Base-by-base conservation (phyloP, 2,797 vertebrate species). In the Glossophaga mutica region DNA sequence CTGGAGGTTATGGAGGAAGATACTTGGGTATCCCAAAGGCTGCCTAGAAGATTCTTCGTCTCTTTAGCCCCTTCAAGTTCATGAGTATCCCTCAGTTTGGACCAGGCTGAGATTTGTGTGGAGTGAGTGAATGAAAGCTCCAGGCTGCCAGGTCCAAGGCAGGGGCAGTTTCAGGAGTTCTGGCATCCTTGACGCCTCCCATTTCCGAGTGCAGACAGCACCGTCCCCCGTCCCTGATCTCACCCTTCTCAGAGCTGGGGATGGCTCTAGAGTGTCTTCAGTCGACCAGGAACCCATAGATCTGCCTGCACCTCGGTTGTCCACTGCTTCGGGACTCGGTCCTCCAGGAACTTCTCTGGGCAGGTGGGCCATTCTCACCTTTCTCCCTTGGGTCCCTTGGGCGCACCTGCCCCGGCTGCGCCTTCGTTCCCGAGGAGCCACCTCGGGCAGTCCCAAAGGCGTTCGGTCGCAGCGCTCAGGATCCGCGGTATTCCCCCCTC, bases 381-480 rank as follows among this genome's bases (percentile, higher is more conserved):
- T 5, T 48, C 42, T 42, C 65, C 77, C 78, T 46, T 0, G 44
- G 83, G 79, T 68, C 55, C 67, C 85, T 18, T 1, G 94, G 94
- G 73, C 44, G 81, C 57, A 39, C 59, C 76, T 22, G 97, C 95
- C 83, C 78, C 94, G 76, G 96, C 96, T n/a, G 70, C 6, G 94
- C 94, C 96, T 97, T 97, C 97, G 96, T 97, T 96, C 65, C 19
- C 1, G 50, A 94, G 90, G 71, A 97, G 42, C 87, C 8, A 42
- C 84, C 76, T 39, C 0, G 29, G 82, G 86, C 82, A 24, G 74
- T 32, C 44, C 65, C 46, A 4, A 6, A 18, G 2, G 76, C 55
- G 4, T 18, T 19, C 24, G 1, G 39, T 59, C 57, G 11, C 11
- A 9, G 57, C 10, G 10, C 82, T 50, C 52, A 0, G 42, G 48